Evolutionary conservation across 2,888 invertebrate genomes (phyloP).

Genomic region (Chalcis sispes): DNA sequence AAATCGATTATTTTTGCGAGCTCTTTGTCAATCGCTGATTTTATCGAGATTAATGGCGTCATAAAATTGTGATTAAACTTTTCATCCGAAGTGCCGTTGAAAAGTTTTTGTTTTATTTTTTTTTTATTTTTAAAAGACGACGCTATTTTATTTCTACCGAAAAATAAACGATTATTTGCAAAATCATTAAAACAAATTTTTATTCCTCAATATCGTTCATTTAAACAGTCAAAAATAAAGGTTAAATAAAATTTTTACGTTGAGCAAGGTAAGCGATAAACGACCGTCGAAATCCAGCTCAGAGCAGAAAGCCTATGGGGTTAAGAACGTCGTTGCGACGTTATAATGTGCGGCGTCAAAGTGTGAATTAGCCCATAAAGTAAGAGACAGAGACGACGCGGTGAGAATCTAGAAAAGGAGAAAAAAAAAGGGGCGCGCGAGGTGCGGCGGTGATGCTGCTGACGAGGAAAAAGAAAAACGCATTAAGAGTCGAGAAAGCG

Average conservation of each 20-base stretch:
- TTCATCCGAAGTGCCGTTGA: too few species aligned
- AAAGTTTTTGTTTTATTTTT: too few species aligned
- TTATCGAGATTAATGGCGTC: too few species aligned
- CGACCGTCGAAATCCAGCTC: conserved; percentile 16
- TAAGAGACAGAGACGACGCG: conserved; percentile 8
- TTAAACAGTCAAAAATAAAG: too few species aligned
- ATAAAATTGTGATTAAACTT: too few species aligned
- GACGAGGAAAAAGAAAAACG: conserved; percentile 9
- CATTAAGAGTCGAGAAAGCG: background rate
- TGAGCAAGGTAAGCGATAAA: background rate
- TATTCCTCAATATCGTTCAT: too few species aligned
- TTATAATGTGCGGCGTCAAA: conserved; percentile 39
- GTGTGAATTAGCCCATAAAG: conserved; percentile 45
- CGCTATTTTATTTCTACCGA: too few species aligned
- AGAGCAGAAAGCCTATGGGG: conserved; percentile 30
- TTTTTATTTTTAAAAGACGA: too few species aligned
- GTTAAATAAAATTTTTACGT: background rate
- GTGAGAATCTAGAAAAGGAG: conserved; percentile 1
- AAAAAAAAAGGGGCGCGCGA: background rate
- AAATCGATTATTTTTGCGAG: too few species aligned
- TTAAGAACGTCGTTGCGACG: conserved; percentile 25
- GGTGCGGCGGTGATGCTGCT: background rate
- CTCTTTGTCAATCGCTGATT: too few species aligned
- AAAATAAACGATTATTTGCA: too few species aligned
- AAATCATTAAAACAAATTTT: too few species aligned